A percentile compares a stretch with the other conserved stretches of the same genome.
These are phyloP conservation scores for Caenorhabditis drosophilae DNA, from an alignment of 2,888 invertebrate species.

Conservation along the genomic window DNA sequence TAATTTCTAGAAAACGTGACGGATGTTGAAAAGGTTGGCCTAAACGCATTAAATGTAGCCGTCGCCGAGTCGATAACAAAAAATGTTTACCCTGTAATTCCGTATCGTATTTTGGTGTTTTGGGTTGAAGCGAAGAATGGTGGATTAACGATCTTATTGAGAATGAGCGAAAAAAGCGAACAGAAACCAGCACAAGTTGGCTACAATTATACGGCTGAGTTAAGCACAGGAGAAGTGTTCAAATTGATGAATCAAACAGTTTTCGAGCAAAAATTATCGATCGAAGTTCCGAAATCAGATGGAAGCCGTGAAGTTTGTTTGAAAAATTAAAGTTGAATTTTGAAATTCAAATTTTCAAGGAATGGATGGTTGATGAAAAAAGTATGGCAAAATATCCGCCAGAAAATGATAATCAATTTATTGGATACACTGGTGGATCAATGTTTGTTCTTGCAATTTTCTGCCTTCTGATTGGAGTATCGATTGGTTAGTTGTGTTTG, in stretches of 20 bases:
- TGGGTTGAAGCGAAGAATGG: slow-evolving; percentile 11
- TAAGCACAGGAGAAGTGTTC: slow-evolving; percentile 17
- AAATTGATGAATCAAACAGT: slow-evolving; percentile 13
- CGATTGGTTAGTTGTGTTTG: slow-evolving; percentile 23
- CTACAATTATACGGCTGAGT: slow-evolving; percentile 25
- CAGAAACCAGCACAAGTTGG: slow-evolving; percentile 4
- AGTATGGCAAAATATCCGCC: slow-evolving; percentile 30
- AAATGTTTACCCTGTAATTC: slow-evolving; percentile 21
- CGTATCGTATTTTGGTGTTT: slow-evolving; percentile 25
- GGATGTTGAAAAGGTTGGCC: slow-evolving; percentile 15
- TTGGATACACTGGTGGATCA: slow-evolving; percentile 52
- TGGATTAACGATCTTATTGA: slow-evolving; percentile 17
- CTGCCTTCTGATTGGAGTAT: slow-evolving; percentile 45
- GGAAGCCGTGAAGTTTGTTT: slow-evolving; percentile 20
- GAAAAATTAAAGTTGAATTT: background rate
- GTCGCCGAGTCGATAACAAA: slow-evolving; percentile 12
- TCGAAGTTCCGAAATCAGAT: slow-evolving; percentile 12
- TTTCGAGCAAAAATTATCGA: slow-evolving; percentile 15
- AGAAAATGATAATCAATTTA: slow-evolving; percentile 18
- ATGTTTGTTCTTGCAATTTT: slow-evolving; percentile 55
- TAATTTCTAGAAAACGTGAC: slow-evolving; percentile 17
- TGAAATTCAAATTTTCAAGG: too few relatives aligned
- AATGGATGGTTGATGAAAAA: slow-evolving; percentile 20
- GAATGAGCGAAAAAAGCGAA: slow-evolving; percentile 23
- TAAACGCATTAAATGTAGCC: slow-evolving; percentile 20